A percentile compares a stretch with the other conserved stretches of the same genome.
Conservation (phyloP, 2,797 vertebrate genomes). For the Arctocebus calabarensis region DNA sequence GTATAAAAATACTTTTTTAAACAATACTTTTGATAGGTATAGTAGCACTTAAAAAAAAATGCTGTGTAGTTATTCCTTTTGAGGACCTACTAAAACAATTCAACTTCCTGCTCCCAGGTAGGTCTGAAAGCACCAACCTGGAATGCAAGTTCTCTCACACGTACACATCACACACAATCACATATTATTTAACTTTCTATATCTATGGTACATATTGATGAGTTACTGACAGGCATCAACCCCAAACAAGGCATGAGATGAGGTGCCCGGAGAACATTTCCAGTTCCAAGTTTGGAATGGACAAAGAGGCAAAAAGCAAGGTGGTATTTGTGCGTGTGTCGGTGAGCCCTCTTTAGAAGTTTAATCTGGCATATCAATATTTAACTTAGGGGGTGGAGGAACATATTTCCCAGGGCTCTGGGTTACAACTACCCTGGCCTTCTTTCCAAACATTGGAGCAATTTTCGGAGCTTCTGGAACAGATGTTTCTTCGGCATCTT, state of each 20-base stretch:
- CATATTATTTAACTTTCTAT: constrained; percentile 49
- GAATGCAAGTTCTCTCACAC: constrained; percentile 32
- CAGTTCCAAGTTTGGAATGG: constrained; percentile 75
- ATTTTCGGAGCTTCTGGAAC: constrained; percentile 95
- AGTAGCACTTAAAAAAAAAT: constrained; percentile 45
- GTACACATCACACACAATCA: constrained; percentile 17
- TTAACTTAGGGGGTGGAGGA: constrained; percentile 96
- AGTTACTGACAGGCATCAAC: constrained; percentile 71
- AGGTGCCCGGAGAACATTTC: constrained; percentile 74
- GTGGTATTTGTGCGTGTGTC: neutral
- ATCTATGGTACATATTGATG: constrained; percentile 67
- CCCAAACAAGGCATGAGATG: constrained; percentile 81
- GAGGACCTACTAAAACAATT: constrained; percentile 44
- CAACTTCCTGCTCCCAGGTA: constrained; percentile 9
- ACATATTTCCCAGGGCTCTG: constrained; percentile 98
- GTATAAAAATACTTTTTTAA: constrained; percentile 79
- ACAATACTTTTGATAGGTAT: constrained; percentile 61
- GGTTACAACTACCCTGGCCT: constrained; percentile 97
- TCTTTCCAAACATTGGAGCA: constrained; percentile 97
- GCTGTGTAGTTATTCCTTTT: constrained; percentile 20
- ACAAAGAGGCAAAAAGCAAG: constrained; percentile 1
- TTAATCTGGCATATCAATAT: constrained; percentile 98
- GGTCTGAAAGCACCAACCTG: constrained; percentile 42
- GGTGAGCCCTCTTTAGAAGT: neutral
- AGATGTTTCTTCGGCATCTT: constrained; percentile 93